These are phyloP conservation scores for Cheilosia variabilis DNA, from an alignment of 2,888 invertebrate species.

Conservation along the genomic window DNA sequence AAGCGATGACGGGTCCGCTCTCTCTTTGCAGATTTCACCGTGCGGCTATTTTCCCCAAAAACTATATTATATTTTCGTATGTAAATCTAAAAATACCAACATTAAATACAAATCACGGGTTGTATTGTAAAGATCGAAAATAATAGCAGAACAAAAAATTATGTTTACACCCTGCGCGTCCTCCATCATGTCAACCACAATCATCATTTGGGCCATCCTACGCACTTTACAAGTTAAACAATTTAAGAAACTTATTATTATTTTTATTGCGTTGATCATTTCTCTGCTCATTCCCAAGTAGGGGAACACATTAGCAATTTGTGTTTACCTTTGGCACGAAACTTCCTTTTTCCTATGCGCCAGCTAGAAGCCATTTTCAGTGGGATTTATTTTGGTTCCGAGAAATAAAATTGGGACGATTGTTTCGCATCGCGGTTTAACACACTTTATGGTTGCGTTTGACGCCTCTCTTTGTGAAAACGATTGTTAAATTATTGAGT, in stretches of 20 bases:
- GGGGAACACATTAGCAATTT: slow-evolving; percentile 59
- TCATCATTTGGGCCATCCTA: slow-evolving; percentile 50
- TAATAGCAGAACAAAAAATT: slow-evolving; percentile 30
- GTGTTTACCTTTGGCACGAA: slow-evolving; percentile 83
- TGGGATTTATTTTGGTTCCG: slow-evolving; percentile 66
- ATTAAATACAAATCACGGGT: slow-evolving; percentile 71
- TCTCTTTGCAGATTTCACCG: slow-evolving; percentile 60
- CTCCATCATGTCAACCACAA: slow-evolving; percentile 31
- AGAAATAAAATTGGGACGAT: slow-evolving; percentile 38
- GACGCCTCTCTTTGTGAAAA: slow-evolving; percentile 44
- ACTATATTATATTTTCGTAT: slow-evolving; percentile 66
- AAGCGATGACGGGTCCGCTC: slow-evolving; percentile 18
- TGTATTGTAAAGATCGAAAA: slow-evolving; percentile 60
- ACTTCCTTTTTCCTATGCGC: slow-evolving; percentile 83
- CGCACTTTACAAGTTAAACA: slow-evolving; percentile 55
- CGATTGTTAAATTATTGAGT: slow-evolving; percentile 53
- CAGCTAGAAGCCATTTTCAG: slow-evolving; percentile 82
- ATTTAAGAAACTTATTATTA: slow-evolving; percentile 45
- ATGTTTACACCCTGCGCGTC: slow-evolving; percentile 71
- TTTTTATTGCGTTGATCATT: slow-evolving; percentile 41
- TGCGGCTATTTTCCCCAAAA: slow-evolving; percentile 51
- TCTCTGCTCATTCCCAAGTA: slow-evolving; percentile 49
- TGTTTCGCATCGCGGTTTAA: slow-evolving; percentile 65
- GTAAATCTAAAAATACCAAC: slow-evolving; percentile 64
- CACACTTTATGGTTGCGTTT: slow-evolving; percentile 40